These are phyloP conservation scores for Scomber japonicus DNA, from an alignment of 2,113 vertebrate species.

Conservation along the genomic window DNA sequence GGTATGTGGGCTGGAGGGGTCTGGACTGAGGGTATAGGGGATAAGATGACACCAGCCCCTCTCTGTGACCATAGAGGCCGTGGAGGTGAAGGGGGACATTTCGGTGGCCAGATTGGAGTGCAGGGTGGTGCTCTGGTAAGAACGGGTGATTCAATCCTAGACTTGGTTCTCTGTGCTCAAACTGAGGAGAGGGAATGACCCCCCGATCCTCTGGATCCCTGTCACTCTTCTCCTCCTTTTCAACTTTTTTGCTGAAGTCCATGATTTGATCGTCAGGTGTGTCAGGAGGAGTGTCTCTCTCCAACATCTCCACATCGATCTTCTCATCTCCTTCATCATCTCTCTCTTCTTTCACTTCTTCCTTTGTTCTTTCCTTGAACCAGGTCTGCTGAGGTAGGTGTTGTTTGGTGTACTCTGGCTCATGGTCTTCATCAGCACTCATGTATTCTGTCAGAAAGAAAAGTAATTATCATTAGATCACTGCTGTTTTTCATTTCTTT, in stretches of 20 bases:
- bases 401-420: conserved; percentile 60
- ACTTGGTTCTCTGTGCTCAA: conserved; percentile 45
- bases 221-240: conserved; percentile 40
- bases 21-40: conserved; percentile 77
- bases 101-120: conserved; percentile 22
- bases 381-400: conserved; percentile 68
- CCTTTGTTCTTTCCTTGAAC: conserved; percentile 37
- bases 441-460: conserved; percentile 60
- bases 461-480: not conserved
- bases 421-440: conserved; percentile 37
- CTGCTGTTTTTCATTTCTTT: not conserved
- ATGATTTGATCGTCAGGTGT: conserved; percentile 81
- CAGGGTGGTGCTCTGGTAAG: conserved; percentile 8
- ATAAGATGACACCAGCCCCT: conserved; percentile 78
- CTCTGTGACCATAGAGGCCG: conserved; percentile 77
- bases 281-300: conserved; percentile 80
- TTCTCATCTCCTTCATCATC: conserved; percentile 73
- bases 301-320: conserved; percentile 79
- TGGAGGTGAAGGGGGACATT: conserved; percentile 76
- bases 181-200: conserved; percentile 35
- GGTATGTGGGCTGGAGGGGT: conserved; percentile 73
- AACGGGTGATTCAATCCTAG: conserved; percentile 35
- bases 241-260: conserved; percentile 80
- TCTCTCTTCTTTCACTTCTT: conserved; percentile 67
- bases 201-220: conserved; percentile 27